These are phyloP conservation scores for Tychaedon coryphoeus DNA, from an alignment of 2,113 vertebrate genomes.

Conservation along the genomic window DNA sequence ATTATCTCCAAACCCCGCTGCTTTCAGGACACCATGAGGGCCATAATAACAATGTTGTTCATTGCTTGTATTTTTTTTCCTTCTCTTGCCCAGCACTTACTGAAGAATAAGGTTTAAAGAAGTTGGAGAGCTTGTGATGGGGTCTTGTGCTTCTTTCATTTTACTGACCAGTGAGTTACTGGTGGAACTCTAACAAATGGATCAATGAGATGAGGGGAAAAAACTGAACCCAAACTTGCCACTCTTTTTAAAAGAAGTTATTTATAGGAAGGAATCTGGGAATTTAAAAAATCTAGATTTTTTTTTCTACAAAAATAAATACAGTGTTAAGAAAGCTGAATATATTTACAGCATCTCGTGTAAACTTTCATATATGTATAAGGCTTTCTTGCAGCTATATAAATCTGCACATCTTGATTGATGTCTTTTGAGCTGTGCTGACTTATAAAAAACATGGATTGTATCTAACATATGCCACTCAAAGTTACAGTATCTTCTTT, in stretches of 20 bases:
- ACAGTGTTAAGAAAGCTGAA: conserved; percentile 13
- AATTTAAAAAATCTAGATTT: background rate
- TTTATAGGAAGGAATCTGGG: background rate
- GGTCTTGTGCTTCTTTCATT: background rate
- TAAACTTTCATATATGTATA: background rate
- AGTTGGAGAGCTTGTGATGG: background rate
- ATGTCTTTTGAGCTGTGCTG: background rate
- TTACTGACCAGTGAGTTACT: background rate
- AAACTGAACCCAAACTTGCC: background rate
- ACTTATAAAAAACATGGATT: background rate
- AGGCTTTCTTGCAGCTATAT: background rate
- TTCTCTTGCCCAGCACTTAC: background rate
- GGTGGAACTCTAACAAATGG: background rate
- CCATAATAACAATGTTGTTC: conserved; percentile 3
- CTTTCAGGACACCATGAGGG: conserved; percentile 25
- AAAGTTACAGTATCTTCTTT: background rate
- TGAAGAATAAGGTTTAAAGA: background rate
- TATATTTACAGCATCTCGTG: conserved; percentile 1
- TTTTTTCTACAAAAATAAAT: background rate
- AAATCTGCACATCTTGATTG: conserved; percentile 1
- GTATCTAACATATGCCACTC: conserved; percentile 10
- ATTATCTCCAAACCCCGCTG: conserved; percentile 50
- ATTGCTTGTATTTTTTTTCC: background rate
- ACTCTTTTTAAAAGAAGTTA: background rate
- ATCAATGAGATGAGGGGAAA: background rate